Conservation (phyloP, 2,797 vertebrate species). For the Poeciliopsis gracilis region DNA sequence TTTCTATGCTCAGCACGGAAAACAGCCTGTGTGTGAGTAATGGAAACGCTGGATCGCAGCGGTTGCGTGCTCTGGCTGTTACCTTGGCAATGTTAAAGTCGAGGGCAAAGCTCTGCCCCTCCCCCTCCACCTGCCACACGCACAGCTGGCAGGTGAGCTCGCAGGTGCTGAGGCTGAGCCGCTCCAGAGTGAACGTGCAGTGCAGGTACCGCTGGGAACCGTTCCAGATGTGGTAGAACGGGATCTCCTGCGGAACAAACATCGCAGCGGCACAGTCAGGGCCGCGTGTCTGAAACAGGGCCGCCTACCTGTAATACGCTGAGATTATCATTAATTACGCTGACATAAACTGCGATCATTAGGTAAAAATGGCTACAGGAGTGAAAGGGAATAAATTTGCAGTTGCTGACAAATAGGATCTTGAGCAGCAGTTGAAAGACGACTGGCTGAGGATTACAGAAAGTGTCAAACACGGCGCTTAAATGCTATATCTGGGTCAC, state of each 20-base stretch:
- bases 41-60: background rate
- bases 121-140: conserved; percentile 98
- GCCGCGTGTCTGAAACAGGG: conserved; percentile 35
- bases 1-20: background rate
- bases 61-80: conserved; percentile 20
- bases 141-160: conserved; percentile 98
- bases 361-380: conserved; percentile 23
- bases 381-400: conserved; percentile 22
- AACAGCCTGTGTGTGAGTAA: background rate
- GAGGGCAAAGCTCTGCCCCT: conserved; percentile 95
- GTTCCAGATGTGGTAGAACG: conserved; percentile 98
- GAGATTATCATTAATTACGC: conserved; percentile 62
- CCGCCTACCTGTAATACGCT: conserved; percentile 42
- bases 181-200: conserved; percentile 97
- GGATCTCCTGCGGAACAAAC: conserved; percentile 87
- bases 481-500: background rate
- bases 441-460: conserved; percentile 14
- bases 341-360: conserved; percentile 30
- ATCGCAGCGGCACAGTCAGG: conserved; percentile 49
- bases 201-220: conserved; percentile 94
- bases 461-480: conserved; percentile 1
- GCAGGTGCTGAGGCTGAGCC: conserved; percentile 92
- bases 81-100: conserved; percentile 98
- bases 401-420: conserved; percentile 21
- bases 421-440: conserved; percentile 24